These are phyloP conservation scores for Himalopsyche tibetana DNA, from an alignment of 2,888 invertebrate genomes.

Conservation along the genomic window DNA sequence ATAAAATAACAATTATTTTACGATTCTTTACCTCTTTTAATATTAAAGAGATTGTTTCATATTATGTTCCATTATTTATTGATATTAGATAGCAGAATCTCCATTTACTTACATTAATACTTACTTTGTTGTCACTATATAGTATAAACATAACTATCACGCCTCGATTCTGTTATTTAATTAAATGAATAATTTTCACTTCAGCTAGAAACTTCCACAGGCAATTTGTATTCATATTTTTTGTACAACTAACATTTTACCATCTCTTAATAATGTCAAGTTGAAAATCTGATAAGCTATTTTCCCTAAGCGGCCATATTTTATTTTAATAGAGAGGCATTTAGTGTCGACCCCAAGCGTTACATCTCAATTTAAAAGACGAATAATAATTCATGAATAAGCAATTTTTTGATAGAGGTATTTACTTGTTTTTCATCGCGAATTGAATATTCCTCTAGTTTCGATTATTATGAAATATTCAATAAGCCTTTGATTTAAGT, in stretches of 20 bases:
- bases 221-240: conserved; percentile 30
- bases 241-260: conserved; percentile 25
- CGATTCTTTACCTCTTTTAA: too few species aligned
- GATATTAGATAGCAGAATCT: background rate
- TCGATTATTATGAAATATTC: background rate
- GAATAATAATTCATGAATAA: conserved; percentile 60
- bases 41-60: too few species aligned
- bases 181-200: conserved; percentile 34
- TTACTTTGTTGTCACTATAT: background rate
- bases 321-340: conserved; percentile 57
- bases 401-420: conserved; percentile 60
- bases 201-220: background rate
- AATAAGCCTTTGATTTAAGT: background rate
- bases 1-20: too few species aligned
- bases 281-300: conserved; percentile 60
- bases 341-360: conserved; percentile 61
- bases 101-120: background rate
- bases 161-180: background rate
- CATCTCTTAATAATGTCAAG: conserved; percentile 58
- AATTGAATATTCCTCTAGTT: conserved; percentile 41
- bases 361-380: conserved; percentile 64
- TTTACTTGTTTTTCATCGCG: conserved; percentile 44
- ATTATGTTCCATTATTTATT: too few species aligned
- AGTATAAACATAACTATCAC: background rate
- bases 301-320: conserved; percentile 60